Base-by-base conservation (phyloP, 2,797 vertebrate genomes). In the Fundulus diaphanus region DNA sequence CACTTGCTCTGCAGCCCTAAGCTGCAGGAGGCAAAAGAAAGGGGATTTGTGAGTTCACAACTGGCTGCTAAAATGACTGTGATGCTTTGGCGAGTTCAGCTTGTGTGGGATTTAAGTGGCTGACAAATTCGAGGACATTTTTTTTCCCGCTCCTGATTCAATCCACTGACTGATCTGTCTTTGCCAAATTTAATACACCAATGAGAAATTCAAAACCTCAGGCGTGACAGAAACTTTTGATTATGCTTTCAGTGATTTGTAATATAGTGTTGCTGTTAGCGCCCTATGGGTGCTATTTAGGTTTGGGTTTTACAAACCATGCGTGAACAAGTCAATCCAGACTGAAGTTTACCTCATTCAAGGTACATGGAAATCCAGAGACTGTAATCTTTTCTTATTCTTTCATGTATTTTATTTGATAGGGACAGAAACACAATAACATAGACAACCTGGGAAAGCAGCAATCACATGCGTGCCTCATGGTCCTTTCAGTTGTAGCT, bases 91-190 rank as follows among this genome's bases (percentile, higher is more conserved):
- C 74, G 75, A 83, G 74, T 92, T 90, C 80, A 84, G 85, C 83
- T 90, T 82, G 63, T 87, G 90, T 89, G 85, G 90, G 92, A 92
- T 92, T 94, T 93, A 90, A 92, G 90, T 89, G 88, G 85, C 84
- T 85, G 92, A 83, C 80, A 91, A 91, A 92, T 85, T 89, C 59
- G 61, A 88, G 81, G 86, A 87, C 86, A 82, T 82, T 89, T 87
- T 88, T 71, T 79, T 82, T 90, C 86, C 86, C 89, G 78, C 79
- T 73, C 79, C 65, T 85, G 85, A 90, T 90, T 93, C 86, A 91
- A 90, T 91, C 88, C 89, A 82, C 83, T 69, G 85, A 84, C 91
- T 88, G 91, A 91, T 93, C 84, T 89, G 85, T 88, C 89, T 92
- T 88, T 89, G 88, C 83, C 78, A 87, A 90, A 90, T 90, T 90